Evolutionary conservation across 2,113 vertebrate species (phyloP).

Genomic region (Tenebrosternarchus preto): DNA sequence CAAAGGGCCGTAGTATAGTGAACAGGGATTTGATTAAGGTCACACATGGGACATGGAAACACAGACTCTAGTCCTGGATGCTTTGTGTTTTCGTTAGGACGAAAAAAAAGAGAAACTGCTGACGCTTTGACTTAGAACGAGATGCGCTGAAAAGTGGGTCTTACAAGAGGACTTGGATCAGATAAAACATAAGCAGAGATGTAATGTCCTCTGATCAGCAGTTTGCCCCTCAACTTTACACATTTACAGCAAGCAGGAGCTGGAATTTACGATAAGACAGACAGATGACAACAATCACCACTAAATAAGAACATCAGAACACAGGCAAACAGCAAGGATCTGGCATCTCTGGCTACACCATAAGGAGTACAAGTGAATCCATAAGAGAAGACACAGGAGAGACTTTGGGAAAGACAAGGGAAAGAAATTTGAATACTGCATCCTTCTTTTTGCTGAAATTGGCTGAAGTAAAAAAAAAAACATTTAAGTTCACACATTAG

Average conservation of each 20-base stretch:
- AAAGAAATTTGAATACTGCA: too few relatives aligned
- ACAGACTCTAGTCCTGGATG: too few relatives aligned
- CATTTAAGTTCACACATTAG: too few relatives aligned
- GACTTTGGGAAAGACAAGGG: too few relatives aligned
- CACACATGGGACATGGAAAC: slow-evolving; percentile 38
- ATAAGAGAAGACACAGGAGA: slow-evolving; percentile 5
- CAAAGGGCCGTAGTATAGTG: slow-evolving; percentile 35
- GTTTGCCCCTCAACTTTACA: neutral
- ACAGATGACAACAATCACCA: slow-evolving; percentile 58
- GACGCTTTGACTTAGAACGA: neutral
- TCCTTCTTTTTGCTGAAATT: too few relatives aligned
- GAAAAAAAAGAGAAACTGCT: too few relatives aligned
- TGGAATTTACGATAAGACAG: slow-evolving; percentile 63
- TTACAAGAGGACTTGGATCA: too few relatives aligned
- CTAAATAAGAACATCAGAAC: slow-evolving; percentile 63
- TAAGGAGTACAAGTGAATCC: slow-evolving; percentile 38
- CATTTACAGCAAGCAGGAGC: neutral
- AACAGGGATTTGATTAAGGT: slow-evolving; percentile 56
- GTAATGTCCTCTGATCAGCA: neutral
- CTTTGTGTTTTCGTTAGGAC: too few relatives aligned
- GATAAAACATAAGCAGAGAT: neutral
- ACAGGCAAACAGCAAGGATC: slow-evolving; percentile 75
- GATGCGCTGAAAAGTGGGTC: too few relatives aligned
- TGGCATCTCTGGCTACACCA: slow-evolving; percentile 68
- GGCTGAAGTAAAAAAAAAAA: too few relatives aligned